phyloP scores from a whole-genome alignment of 2,888 invertebrate genomes.

The Hipparchia semele region DNA sequence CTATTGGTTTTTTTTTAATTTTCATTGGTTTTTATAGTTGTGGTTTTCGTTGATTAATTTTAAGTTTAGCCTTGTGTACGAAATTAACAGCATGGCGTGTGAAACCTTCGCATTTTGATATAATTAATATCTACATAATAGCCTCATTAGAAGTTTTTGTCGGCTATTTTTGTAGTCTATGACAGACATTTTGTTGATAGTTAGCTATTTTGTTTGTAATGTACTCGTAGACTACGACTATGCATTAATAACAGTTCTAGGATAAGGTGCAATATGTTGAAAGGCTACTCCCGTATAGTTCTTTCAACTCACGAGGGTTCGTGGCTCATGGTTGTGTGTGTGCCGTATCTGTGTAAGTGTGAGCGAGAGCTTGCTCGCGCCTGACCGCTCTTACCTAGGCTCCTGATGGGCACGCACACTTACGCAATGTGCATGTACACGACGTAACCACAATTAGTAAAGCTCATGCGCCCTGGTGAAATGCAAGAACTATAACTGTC shows the following conservation, averaged over 20 bases:
- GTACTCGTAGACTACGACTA: neutral
- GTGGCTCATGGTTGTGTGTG: too few species aligned
- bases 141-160: conserved; percentile 8
- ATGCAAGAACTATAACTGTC: neutral
- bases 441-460: too few species aligned
- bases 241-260: neutral
- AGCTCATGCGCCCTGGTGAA: too few species aligned
- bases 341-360: too few species aligned
- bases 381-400: too few species aligned
- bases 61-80: conserved; percentile 2
- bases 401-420: too few species aligned
- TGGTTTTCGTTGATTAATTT: conserved; percentile 15
- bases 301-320: too few species aligned
- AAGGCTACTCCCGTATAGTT: neutral
- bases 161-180: conserved; percentile 5
- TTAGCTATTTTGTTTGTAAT: neutral
- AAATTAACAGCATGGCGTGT: conserved; percentile 17
- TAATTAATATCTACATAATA: conserved; percentile 15
- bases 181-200: conserved; percentile 1
- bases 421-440: too few species aligned
- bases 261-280: neutral
- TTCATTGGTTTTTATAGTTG: conserved; percentile 1
- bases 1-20: neutral
- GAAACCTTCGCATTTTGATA: conserved; percentile 9
- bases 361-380: too few species aligned